These are phyloP conservation scores for Eilema griseolum DNA, from an alignment of 2,888 invertebrate genomes.

Conservation along the genomic window DNA sequence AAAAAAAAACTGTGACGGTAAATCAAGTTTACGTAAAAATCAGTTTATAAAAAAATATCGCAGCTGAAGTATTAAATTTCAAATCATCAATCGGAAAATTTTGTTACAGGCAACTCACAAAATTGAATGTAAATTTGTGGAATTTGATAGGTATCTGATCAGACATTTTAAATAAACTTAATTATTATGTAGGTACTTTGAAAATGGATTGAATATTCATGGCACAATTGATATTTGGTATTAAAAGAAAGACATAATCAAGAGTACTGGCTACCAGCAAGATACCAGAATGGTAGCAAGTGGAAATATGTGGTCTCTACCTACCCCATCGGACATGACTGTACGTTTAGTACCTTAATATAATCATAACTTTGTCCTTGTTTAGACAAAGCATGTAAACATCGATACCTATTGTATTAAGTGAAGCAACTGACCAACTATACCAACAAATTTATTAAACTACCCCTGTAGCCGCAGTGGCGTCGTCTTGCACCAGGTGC, in stretches of 20 bases:
- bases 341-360: too few relatives aligned
- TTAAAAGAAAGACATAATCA: too few relatives aligned
- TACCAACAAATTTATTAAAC: background rate
- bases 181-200: too few relatives aligned
- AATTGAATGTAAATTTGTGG: background rate
- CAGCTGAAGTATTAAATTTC: background rate
- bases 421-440: background rate
- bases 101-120: background rate
- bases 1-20: background rate
- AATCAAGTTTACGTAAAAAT: background rate
- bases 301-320: too few relatives aligned
- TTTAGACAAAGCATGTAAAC: background rate
- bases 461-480: background rate
- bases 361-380: too few relatives aligned
- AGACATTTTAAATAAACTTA: too few relatives aligned
- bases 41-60: background rate
- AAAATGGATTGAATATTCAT: too few relatives aligned
- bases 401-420: background rate
- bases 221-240: too few relatives aligned
- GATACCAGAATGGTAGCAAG: too few relatives aligned
- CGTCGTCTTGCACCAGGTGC: constrained; percentile 47
- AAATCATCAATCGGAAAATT: background rate
- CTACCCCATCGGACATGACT: too few relatives aligned
- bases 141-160: background rate
- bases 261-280: too few relatives aligned